Evolutionary conservation across 2,888 invertebrate genomes (phyloP).

Genomic region (Crepidodera aurea): DNA sequence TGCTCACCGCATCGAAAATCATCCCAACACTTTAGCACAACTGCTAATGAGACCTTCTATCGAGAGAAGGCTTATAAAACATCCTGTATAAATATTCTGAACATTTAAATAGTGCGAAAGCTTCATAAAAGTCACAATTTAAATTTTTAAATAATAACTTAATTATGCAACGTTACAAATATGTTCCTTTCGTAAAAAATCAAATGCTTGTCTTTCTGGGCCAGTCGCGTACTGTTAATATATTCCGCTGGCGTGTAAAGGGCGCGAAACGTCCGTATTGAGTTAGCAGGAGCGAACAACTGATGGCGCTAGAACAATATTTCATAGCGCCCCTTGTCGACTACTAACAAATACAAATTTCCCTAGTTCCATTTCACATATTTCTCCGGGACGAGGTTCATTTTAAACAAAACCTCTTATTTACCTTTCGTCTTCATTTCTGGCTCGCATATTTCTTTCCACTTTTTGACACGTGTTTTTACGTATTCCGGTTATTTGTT

Average conservation of each 20-base stretch:
- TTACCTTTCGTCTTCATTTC: conserved; percentile 43
- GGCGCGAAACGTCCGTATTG: conserved; percentile 49
- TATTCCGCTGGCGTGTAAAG: conserved; percentile 48
- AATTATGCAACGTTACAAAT: background rate
- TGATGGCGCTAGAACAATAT: conserved; percentile 51
- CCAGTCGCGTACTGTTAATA: conserved; percentile 27
- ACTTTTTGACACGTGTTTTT: conserved; percentile 35
- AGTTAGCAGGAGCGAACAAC: conserved; percentile 50
- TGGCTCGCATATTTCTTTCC: conserved; percentile 33
- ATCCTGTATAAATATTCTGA: no score
- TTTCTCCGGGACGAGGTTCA: conserved; percentile 40
- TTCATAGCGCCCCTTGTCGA: conserved; percentile 51
- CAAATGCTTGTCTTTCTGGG: conserved; percentile 21
- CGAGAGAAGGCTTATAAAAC: no score
- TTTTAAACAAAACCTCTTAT: conserved; percentile 43
- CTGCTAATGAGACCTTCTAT: no score
- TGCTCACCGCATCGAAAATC: no score
- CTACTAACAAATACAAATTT: conserved; percentile 52
- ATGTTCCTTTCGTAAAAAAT: conserved; percentile 8
- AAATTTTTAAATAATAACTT: background rate
- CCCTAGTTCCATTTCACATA: conserved; percentile 39
- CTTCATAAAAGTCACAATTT: no score
- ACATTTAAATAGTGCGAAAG: no score
- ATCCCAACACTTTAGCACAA: no score
- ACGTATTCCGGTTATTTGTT: conserved; percentile 35